phyloP scores from a whole-genome alignment of 2,888 invertebrate species.

The Pammene fasciana region DNA sequence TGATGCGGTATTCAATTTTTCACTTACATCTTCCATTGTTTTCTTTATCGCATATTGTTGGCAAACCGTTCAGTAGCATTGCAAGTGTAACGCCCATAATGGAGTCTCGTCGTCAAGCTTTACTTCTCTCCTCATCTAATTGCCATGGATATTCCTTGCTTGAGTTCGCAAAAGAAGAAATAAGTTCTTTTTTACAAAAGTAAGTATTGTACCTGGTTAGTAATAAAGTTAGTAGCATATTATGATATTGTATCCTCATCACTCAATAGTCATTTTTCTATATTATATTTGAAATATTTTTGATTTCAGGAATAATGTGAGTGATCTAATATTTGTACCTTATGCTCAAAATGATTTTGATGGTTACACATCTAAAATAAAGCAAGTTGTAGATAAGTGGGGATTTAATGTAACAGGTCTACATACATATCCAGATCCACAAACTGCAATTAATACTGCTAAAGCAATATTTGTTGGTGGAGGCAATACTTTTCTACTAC shows the following conservation, averaged over 20 bases:
- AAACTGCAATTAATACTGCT: conserved; percentile 82
- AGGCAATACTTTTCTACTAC: conserved; percentile 90
- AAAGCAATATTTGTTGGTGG: conserved; percentile 91
- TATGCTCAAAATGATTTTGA: conserved; percentile 88
- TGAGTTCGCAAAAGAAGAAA: conserved; percentile 86
- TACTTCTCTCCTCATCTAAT: conserved; percentile 88
- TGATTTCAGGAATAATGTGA: conserved; percentile 84
- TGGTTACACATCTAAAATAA: conserved; percentile 85
- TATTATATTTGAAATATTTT: conserved; percentile 4
- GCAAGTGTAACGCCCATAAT: conserved; percentile 43
- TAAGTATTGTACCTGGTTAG: conserved; percentile 60
- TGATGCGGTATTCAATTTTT: conserved; percentile 43
- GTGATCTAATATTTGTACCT: conserved; percentile 88
- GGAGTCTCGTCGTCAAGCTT: conserved; percentile 74
- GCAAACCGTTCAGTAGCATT: conserved; percentile 17
- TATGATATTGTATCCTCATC: not conserved
- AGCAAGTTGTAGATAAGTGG: conserved; percentile 84
- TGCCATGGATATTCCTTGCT: conserved; percentile 86
- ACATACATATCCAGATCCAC: conserved; percentile 83
- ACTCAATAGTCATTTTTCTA: too few relatives aligned
- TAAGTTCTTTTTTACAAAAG: conserved; percentile 84
- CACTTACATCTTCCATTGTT: conserved; percentile 29
- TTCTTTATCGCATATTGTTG: conserved; percentile 31
- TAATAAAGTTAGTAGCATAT: too few relatives aligned
- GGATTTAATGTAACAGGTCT: conserved; percentile 86